Conservation (phyloP, 35 echinoderm and acorn worm species). For the Hemicentrotus pulcherrimus region DNA sequence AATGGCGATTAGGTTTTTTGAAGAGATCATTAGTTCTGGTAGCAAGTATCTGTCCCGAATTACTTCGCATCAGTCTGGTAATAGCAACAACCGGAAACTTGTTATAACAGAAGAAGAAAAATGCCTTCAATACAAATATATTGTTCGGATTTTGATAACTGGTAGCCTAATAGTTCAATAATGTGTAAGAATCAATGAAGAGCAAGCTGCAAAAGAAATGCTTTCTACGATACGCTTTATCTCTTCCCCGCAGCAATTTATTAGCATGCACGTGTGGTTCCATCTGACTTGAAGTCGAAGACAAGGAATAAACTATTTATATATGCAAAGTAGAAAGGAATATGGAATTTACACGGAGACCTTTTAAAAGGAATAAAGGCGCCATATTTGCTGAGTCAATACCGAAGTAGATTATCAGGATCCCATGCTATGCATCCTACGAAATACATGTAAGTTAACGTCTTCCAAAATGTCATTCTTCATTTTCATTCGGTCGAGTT, state of each 20-base stretch:
- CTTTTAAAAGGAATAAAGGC: background rate
- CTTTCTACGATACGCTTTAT: background rate
- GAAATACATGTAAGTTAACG: background rate
- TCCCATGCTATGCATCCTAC: background rate
- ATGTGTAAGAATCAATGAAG: too few relatives aligned
- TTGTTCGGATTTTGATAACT: too few relatives aligned
- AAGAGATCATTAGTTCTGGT: background rate
- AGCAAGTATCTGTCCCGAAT: background rate
- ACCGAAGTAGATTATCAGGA: background rate
- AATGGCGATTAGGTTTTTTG: background rate
- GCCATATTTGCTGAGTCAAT: background rate
- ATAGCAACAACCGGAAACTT: background rate
- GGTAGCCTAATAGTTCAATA: too few relatives aligned
- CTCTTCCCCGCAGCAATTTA: background rate
- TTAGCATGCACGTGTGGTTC: background rate
- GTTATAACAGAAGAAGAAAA: background rate
- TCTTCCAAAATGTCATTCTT: background rate
- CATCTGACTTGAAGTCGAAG: background rate
- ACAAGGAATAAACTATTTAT: background rate
- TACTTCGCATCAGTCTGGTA: background rate
- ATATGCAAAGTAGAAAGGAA: background rate
- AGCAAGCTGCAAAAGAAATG: too few relatives aligned
- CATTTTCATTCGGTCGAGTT: background rate
- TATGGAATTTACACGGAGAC: background rate
- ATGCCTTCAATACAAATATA: too few relatives aligned